A percentile compares a stretch with the other conserved stretches of the same genome.
These are phyloP conservation scores for Protomyctophum bolini DNA, from an alignment of 2,113 vertebrate species.

Conservation along the genomic window DNA sequence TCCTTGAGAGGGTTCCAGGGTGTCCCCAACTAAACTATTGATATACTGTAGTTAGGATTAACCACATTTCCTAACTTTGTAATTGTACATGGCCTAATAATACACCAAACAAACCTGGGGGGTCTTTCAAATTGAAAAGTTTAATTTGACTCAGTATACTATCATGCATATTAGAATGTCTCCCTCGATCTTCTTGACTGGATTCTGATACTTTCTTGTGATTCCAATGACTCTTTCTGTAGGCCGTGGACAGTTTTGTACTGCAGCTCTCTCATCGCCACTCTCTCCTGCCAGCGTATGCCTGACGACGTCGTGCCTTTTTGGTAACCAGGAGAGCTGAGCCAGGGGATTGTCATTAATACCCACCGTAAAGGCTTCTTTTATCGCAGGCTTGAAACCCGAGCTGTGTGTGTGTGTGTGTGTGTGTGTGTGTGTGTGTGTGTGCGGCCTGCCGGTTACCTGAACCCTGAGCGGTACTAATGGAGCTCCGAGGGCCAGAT, in stretches of 20 bases:
- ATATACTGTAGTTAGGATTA: no score
- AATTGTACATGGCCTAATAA: no score
- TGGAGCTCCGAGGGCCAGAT: slow-evolving; percentile 60
- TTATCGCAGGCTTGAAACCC: slow-evolving; percentile 57
- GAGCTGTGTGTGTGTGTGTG: slow-evolving; percentile 31
- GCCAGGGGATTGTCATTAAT: slow-evolving; percentile 48
- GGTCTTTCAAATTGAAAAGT: neutral
- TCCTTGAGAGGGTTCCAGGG: no score
- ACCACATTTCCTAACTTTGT: no score
- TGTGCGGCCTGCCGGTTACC: slow-evolving; percentile 35
- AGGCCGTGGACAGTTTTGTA: slow-evolving; percentile 23
- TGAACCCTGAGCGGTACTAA: slow-evolving; percentile 34
- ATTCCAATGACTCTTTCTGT: neutral
- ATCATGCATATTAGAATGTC: neutral
- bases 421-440: neutral
- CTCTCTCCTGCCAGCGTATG: slow-evolving; percentile 28
- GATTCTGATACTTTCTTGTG: slow-evolving; percentile 11
- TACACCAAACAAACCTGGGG: no score
- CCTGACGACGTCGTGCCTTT: slow-evolving; percentile 25
- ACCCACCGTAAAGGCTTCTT: slow-evolving; percentile 32
- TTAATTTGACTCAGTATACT: neutral
- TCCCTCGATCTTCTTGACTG: neutral
- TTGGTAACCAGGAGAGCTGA: slow-evolving; percentile 25
- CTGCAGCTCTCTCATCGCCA: slow-evolving; percentile 4
- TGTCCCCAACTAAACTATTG: no score